Conservation (phyloP, 2,888 invertebrate genomes). For the Cloeon dipterum region DNA sequence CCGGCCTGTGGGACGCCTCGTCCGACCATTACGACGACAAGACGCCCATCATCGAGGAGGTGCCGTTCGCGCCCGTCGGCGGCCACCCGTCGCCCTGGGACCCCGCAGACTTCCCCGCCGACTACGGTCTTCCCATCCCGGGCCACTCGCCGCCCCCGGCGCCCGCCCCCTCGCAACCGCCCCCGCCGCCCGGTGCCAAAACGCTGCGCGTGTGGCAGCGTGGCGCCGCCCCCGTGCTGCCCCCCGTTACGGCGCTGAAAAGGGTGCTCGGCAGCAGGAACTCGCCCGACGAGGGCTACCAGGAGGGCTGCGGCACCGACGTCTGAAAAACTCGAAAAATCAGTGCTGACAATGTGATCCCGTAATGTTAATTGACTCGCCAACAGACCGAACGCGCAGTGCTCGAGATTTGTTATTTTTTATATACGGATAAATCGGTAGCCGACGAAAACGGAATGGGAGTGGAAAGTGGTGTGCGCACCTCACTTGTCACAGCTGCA, state of each 20-base stretch:
- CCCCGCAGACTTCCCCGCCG: constrained; percentile 12
- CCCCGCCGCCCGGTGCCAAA: constrained; percentile 4
- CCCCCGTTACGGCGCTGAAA: constrained; percentile 26
- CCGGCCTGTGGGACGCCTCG: constrained; percentile 49
- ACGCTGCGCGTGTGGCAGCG: constrained; percentile 6
- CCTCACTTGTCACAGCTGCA: too few relatives aligned
- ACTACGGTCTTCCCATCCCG: constrained; percentile 13
- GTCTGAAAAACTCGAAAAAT: constrained; percentile 4
- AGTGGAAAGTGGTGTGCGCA: too few relatives aligned
- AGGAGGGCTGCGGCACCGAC: constrained; percentile 70
- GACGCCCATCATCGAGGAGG: constrained; percentile 31
- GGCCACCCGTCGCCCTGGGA: constrained; percentile 2
- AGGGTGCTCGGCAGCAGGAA: constrained; percentile 14
- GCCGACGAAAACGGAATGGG: too few relatives aligned
- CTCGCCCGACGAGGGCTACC: constrained; percentile 65
- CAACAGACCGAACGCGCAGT: too few relatives aligned
- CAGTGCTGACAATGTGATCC: too few relatives aligned
- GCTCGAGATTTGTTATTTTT: too few relatives aligned
- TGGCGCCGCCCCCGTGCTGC: constrained; percentile 10
- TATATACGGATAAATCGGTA: too few relatives aligned
- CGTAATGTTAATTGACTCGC: too few relatives aligned
- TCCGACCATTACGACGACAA: constrained; percentile 29
- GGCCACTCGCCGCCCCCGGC: background rate
- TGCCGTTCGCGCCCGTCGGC: background rate
- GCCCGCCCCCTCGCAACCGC: background rate